A percentile compares a stretch with the other conserved stretches of the same genome.
phyloP scores from a whole-genome alignment of 2,797 vertebrate genomes.

The Rhinogobio ventralis region DNA sequence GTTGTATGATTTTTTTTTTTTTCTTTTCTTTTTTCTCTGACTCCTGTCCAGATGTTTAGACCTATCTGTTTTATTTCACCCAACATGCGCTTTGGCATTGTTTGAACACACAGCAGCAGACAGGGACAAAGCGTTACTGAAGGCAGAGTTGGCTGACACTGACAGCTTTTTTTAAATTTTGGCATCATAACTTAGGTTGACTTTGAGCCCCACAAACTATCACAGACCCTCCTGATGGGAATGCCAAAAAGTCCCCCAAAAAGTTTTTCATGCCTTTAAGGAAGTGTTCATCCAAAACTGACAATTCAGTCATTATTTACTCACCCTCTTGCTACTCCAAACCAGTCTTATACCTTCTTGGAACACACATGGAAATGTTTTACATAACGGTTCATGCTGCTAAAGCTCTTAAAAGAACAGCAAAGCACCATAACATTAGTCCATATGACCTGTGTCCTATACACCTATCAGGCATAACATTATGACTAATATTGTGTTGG shows the following conservation, averaged over 20 bases:
- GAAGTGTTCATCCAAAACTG: neutral
- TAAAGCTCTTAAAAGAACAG: neutral
- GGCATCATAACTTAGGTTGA: slow-evolving; percentile 16
- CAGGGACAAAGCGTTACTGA: slow-evolving; percentile 17
- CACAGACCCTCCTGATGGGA: slow-evolving; percentile 15
- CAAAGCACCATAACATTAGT: neutral
- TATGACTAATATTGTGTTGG: too few species aligned
- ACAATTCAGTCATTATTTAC: neutral
- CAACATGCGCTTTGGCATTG: slow-evolving; percentile 19
- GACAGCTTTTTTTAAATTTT: slow-evolving; percentile 6
- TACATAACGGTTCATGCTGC: too few species aligned
- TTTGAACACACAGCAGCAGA: slow-evolving; percentile 16
- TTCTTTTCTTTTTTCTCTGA: slow-evolving; percentile 74
- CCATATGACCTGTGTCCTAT: too few species aligned
- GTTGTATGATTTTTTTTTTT: slow-evolving; percentile 57
- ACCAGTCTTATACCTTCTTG: neutral
- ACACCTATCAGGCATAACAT: too few species aligned
- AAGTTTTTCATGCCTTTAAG: neutral
- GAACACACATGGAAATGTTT: neutral
- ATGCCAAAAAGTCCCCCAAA: neutral
- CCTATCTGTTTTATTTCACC: slow-evolving; percentile 50
- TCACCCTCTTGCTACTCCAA: neutral
- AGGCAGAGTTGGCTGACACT: slow-evolving; percentile 36
- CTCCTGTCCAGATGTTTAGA: slow-evolving; percentile 79
- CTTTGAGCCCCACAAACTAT: slow-evolving; percentile 34